Conservation (phyloP, 2,797 vertebrate genomes). For the Coregonus ussuriensis region DNA sequence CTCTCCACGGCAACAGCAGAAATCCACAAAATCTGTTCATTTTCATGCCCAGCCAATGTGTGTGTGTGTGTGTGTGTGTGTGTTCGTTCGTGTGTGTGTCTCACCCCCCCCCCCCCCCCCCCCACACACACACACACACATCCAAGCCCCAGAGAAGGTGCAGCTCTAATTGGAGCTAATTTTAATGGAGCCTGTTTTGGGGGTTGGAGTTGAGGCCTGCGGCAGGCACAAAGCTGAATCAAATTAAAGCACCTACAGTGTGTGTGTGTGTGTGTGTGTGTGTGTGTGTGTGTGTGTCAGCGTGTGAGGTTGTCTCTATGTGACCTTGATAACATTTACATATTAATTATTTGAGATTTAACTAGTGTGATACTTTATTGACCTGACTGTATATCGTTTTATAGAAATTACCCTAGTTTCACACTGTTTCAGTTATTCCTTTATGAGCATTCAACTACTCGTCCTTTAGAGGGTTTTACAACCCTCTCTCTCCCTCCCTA, state of each 20-base stretch:
- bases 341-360: not conserved
- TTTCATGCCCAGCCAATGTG: constrained; percentile 77
- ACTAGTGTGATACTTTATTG: no score
- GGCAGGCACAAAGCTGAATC: constrained; percentile 84
- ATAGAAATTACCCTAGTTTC: not conserved
- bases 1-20: constrained; percentile 87
- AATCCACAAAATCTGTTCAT: constrained; percentile 90
- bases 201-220: constrained; percentile 83
- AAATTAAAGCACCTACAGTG: constrained; percentile 74
- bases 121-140: no score
- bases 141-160: constrained; percentile 85
- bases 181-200: constrained; percentile 94
- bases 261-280: constrained; percentile 39
- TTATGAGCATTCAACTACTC: not conserved
- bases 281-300: constrained; percentile 60
- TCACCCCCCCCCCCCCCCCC: no score
- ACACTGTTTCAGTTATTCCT: not conserved
- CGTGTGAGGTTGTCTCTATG: constrained; percentile 22
- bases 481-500: not conserved
- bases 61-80: constrained; percentile 63
- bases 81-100: no score
- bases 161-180: constrained; percentile 89
- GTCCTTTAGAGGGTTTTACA: no score
- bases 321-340: not conserved
- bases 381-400: not conserved